Conservation (phyloP, 2,797 vertebrate genomes). For the Alosa sapidissima region DNA sequence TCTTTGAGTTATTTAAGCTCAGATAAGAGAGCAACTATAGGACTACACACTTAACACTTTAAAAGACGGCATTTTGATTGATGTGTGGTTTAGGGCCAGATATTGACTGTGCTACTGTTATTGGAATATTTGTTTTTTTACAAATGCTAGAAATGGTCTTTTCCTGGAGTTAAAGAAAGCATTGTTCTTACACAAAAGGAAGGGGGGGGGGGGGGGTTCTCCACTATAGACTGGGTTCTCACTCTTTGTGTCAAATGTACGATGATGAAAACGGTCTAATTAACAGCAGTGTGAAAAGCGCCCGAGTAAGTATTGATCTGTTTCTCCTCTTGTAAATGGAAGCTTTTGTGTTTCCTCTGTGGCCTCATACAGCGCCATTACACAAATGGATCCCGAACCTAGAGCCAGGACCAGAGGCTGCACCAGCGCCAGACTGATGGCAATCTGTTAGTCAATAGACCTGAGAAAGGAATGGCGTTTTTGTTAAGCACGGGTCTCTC, state of each 20-base stretch:
- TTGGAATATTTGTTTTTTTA: not conserved
- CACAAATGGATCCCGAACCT: conserved; percentile 33
- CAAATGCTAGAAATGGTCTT: not conserved
- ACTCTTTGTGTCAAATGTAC: conserved; percentile 27
- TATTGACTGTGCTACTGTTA: not conserved
- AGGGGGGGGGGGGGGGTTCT: not conserved
- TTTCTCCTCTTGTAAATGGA: conserved; percentile 33
- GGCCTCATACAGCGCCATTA: not conserved
- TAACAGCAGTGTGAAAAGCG: conserved; percentile 28
- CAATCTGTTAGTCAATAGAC: conserved; percentile 39
- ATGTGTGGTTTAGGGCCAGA: not conserved
- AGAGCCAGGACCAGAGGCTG: conserved; percentile 15
- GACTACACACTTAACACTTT: not conserved
- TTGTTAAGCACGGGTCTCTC: not conserved
- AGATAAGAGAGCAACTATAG: conserved; percentile 42
- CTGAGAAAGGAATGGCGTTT: conserved; percentile 16
- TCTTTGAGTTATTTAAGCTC: conserved; percentile 30
- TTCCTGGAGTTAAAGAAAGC: not conserved
- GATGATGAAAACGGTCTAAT: conserved; percentile 46
- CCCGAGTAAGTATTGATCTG: conserved; percentile 35
- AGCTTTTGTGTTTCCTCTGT: conserved; percentile 38
- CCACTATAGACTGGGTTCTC: not conserved
- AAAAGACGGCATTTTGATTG: not conserved
- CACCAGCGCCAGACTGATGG: conserved; percentile 23
- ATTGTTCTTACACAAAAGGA: not conserved